Evolutionary conservation across 2,113 vertebrate species (phyloP).

Genomic region (Theristicus caerulescens): DNA sequence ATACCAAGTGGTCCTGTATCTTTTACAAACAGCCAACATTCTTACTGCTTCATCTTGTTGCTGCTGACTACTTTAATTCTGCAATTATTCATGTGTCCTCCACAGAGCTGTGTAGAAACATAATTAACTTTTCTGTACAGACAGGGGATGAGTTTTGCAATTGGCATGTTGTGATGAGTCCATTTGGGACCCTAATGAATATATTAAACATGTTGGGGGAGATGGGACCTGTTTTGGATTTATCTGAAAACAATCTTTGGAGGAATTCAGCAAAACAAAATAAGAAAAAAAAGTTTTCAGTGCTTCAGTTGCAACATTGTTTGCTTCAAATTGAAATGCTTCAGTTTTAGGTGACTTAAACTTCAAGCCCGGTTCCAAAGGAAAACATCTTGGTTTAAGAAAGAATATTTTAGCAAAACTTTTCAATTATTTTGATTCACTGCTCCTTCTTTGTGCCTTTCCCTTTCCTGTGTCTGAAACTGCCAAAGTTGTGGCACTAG

Average conservation of each 20-base stretch:
- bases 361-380: background rate
- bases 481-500: background rate
- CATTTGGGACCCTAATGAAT: background rate
- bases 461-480: background rate
- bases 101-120: background rate
- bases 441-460: background rate
- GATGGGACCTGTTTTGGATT: background rate
- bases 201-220: background rate
- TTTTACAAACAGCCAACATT: background rate
- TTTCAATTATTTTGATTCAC: background rate
- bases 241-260: background rate
- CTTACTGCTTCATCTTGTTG: background rate
- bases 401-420: background rate
- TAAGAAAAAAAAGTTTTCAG: background rate
- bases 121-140: background rate
- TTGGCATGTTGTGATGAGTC: background rate
- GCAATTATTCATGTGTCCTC: background rate
- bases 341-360: conserved; percentile 29
- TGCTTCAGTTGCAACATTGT: background rate
- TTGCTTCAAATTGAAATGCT: background rate
- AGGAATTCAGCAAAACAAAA: background rate
- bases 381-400: background rate
- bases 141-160: background rate
- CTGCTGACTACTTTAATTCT: background rate
- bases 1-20: background rate